phyloP scores from a whole-genome alignment of 1,140 invertebrate genomes.

The Drosophila pseudoananassae region DNA sequence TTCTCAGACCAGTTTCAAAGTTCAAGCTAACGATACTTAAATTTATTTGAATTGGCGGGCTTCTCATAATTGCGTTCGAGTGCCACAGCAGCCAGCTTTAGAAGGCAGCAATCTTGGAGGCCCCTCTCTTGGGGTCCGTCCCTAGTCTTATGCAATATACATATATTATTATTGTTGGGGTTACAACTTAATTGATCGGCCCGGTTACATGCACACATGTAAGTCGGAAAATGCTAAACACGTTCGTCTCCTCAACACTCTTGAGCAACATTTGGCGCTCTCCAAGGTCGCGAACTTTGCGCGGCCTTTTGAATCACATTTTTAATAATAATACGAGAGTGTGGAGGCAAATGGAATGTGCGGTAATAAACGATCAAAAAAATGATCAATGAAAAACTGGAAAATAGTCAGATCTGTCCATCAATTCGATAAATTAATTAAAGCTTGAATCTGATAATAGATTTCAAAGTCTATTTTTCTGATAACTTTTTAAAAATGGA shows the following conservation, averaged over 20 bases:
- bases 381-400: background rate
- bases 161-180: background rate
- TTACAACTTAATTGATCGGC: background rate
- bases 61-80: slow-evolving; percentile 10
- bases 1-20: too few species aligned
- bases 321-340: slow-evolving; percentile 52
- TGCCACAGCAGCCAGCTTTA: background rate
- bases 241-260: slow-evolving; percentile 18
- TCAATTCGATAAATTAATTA: too few species aligned
- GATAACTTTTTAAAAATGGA: too few species aligned
- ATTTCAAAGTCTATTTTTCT: too few species aligned
- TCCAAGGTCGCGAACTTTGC: slow-evolving; percentile 51
- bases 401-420: background rate
- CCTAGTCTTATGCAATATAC: slow-evolving; percentile 4
- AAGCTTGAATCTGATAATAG: too few species aligned
- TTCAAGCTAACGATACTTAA: too few species aligned
- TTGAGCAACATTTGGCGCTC: slow-evolving; percentile 41
- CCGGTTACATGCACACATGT: background rate
- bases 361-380: slow-evolving; percentile 28
- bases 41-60: background rate
- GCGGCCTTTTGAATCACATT: slow-evolving; percentile 62
- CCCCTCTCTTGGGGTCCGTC: background rate
- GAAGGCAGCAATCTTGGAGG: slow-evolving; percentile 1
- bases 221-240: slow-evolving; percentile 41
- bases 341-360: slow-evolving; percentile 25